A percentile compares a stretch with the other conserved stretches of the same genome.
These are phyloP conservation scores for Neogale vison DNA, from an alignment of 2,113 vertebrate species.

Conservation along the genomic window DNA sequence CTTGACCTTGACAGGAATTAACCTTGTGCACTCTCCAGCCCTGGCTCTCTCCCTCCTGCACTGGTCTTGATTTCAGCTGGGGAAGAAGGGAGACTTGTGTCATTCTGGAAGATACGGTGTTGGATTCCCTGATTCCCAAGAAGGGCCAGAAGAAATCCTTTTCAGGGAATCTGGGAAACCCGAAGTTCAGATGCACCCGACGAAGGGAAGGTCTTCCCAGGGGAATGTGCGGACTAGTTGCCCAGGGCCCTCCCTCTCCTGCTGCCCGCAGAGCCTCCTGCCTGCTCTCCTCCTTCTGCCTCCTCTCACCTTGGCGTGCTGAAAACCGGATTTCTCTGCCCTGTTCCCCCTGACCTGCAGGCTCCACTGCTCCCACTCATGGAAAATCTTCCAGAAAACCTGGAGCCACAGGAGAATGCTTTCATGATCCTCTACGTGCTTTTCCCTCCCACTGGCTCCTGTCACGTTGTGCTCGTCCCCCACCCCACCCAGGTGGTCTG, in stretches of 20 bases:
- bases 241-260: not conserved
- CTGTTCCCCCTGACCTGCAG: not conserved
- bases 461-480: not conserved
- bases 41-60: not conserved
- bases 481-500: not conserved
- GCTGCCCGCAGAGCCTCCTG: not conserved
- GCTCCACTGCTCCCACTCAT: not conserved
- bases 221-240: not conserved
- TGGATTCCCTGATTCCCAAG: not conserved
- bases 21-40: not conserved
- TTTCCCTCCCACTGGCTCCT: not conserved
- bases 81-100: not conserved
- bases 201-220: not conserved
- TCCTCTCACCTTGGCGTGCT: not conserved
- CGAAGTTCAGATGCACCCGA: not conserved
- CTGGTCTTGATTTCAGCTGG: not conserved
- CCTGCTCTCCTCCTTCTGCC: not conserved
- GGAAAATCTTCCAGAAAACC: not conserved
- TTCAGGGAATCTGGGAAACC: not conserved
- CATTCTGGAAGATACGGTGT: not conserved
- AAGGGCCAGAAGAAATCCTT: not conserved
- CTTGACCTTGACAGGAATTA: not conserved
- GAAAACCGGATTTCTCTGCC: not conserved
- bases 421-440: not conserved
- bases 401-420: not conserved